A percentile compares a stretch with the other conserved stretches of the same genome.
Evolutionary conservation across 2,888 invertebrate genomes (phyloP).

Genomic region (Phengaris alcon): DNA sequence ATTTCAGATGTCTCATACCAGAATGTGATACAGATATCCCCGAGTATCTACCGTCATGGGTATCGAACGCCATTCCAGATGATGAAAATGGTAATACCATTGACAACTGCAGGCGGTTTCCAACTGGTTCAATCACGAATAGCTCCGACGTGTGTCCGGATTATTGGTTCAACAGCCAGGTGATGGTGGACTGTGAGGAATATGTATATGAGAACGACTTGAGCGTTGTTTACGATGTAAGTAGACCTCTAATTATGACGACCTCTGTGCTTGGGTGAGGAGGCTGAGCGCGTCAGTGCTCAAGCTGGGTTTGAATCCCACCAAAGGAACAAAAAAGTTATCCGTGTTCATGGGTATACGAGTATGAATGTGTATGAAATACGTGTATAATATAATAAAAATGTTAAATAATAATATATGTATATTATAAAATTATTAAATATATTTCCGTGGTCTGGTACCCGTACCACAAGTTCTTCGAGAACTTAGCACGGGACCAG

Average conservation of each 20-base stretch:
- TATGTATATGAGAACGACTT: constrained; percentile 62
- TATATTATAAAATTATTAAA: too few relatives aligned
- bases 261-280: too few relatives aligned
- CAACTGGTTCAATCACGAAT: constrained; percentile 41
- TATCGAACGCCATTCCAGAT: constrained; percentile 55
- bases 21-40: constrained; percentile 57
- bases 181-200: constrained; percentile 48
- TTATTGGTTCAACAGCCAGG: constrained; percentile 51
- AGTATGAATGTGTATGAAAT: too few relatives aligned
- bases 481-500: too few relatives aligned
- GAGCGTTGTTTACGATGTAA: constrained; percentile 68
- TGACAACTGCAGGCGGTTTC: constrained; percentile 57
- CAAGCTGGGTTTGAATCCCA: too few relatives aligned
- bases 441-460: too few relatives aligned
- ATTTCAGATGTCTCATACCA: constrained; percentile 56
- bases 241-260: constrained; percentile 38
- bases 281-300: too few relatives aligned
- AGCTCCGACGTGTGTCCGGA: constrained; percentile 52
- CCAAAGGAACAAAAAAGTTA: too few relatives aligned
- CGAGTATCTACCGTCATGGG: constrained; percentile 55
- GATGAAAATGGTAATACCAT: constrained; percentile 47
- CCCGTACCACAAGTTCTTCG: too few relatives aligned
- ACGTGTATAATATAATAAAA: too few relatives aligned
- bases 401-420: too few relatives aligned
- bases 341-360: too few relatives aligned